phyloP scores from a whole-genome alignment of 2,888 invertebrate species.

The Lepetodrilus schrolli region DNA sequence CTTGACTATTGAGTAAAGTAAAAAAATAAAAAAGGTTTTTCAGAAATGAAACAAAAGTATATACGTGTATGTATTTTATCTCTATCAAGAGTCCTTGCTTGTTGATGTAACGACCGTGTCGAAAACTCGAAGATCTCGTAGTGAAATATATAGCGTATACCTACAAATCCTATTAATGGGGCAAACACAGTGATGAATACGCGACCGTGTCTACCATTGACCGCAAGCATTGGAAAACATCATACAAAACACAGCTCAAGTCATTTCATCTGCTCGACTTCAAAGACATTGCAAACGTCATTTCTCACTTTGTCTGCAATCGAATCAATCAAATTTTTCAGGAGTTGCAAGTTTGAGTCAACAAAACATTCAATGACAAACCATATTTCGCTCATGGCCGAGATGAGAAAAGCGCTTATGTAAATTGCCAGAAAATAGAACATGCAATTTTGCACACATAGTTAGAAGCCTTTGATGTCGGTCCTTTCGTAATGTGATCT shows the following conservation, averaged over 20 bases:
- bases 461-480: neutral
- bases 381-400: constrained; percentile 14
- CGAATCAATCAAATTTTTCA: neutral
- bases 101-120: neutral
- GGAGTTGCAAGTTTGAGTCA: neutral
- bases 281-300: constrained; percentile 6
- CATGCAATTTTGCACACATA: neutral
- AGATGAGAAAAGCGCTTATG: neutral
- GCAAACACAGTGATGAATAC: neutral
- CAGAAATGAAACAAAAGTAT: constrained; percentile 21
- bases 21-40: too few species aligned
- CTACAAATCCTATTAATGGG: neutral
- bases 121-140: neutral
- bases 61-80: too few species aligned
- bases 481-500: neutral
- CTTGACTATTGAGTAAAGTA: neutral
- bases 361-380: constrained; percentile 2
- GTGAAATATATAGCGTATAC: neutral
- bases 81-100: neutral
- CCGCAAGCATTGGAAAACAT: neutral
- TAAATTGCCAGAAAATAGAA: neutral
- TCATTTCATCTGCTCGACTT: neutral
- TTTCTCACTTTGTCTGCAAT: constrained; percentile 1
- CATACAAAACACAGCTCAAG: neutral
- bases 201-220: neutral